A percentile compares a stretch with the other conserved stretches of the same genome.
These are phyloP conservation scores for Ruditapes philippinarum DNA, from an alignment of 1,140 invertebrate genomes.

Conservation along the genomic window DNA sequence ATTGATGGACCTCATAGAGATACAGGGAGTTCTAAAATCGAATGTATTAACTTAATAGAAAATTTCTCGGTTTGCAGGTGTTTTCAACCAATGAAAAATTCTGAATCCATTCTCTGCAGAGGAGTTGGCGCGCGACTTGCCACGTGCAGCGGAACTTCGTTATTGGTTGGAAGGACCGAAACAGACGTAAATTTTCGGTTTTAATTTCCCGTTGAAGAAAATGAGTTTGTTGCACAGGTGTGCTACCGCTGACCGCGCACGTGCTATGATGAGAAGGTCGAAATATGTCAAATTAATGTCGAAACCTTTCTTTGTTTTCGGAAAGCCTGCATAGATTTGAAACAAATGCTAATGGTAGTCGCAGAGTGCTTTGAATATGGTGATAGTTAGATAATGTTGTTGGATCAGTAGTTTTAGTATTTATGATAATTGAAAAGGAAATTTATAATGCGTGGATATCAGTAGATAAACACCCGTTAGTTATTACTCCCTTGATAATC, in stretches of 20 bases:
- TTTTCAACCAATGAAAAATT: constrained; percentile 49
- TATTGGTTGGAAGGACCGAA: constrained; percentile 18
- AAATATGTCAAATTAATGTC: constrained; percentile 41
- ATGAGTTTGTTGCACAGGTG: constrained; percentile 47
- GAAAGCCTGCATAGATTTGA: neutral
- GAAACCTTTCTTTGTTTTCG: constrained; percentile 15
- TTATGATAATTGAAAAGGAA: neutral
- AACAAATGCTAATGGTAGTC: constrained; percentile 5
- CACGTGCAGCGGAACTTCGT: constrained; percentile 45
- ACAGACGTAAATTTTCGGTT: constrained; percentile 39
- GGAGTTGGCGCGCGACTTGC: constrained; percentile 17
- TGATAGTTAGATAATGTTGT: constrained; percentile 9
- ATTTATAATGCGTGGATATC: neutral
- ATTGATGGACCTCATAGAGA: constrained; percentile 24
- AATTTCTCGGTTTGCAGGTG: constrained; percentile 46
- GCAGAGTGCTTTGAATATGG: neutral
- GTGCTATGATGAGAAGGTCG: constrained; percentile 13
- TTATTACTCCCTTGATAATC: too few species aligned
- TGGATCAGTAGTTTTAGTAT: neutral
- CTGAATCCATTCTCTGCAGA: constrained; percentile 37
- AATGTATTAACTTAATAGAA: constrained; percentile 24
- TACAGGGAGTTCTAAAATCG: constrained; percentile 15
- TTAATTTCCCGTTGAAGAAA: constrained; percentile 59
- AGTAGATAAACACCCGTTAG: neutral
- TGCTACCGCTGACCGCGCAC: constrained; percentile 6